Evolutionary conservation across 2,797 vertebrate genomes (phyloP).

Genomic region (Aldrovandia affinis): DNA sequence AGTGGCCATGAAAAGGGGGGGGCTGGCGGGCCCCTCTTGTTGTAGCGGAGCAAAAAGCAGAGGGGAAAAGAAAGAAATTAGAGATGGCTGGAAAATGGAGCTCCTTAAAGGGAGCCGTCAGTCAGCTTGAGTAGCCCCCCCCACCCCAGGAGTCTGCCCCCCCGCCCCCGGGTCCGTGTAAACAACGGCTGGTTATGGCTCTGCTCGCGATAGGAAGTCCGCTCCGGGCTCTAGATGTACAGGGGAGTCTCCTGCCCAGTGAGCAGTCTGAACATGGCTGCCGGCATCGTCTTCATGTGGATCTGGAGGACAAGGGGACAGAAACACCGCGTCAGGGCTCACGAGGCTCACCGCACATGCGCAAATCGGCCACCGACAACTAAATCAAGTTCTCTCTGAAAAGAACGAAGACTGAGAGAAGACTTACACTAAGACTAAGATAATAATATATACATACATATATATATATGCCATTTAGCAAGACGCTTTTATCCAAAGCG

Average conservation of each 20-base stretch:
- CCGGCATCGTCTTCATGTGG: slow-evolving; percentile 99
- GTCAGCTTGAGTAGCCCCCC: slow-evolving; percentile 46
- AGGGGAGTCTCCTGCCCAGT: slow-evolving; percentile 97
- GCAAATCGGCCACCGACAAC: background rate
- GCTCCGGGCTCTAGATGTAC: slow-evolving; percentile 82
- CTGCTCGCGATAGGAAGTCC: slow-evolving; percentile 42
- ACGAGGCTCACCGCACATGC: background rate
- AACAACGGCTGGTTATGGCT: slow-evolving; percentile 38
- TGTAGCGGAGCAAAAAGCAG: slow-evolving; percentile 59
- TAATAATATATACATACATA: too few species aligned
- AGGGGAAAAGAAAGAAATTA: slow-evolving; percentile 53
- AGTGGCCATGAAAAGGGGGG: slow-evolving; percentile 53
- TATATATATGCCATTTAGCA: too few species aligned
- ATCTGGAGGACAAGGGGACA: slow-evolving; percentile 73
- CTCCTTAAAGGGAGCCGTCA: slow-evolving; percentile 29
- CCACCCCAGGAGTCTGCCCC: slow-evolving; percentile 59
- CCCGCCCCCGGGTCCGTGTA: slow-evolving; percentile 40
- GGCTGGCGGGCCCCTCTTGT: slow-evolving; percentile 56
- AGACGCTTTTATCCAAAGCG: too few species aligned
- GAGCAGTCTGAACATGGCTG: slow-evolving; percentile 98
- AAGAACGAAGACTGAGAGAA: too few species aligned
- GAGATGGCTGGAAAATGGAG: slow-evolving; percentile 50
- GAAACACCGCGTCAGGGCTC: background rate
- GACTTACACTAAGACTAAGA: too few species aligned
- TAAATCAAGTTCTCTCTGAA: background rate